phyloP scores from a whole-genome alignment of 1,140 invertebrate genomes.

The Apocrypta bakeri region DNA sequence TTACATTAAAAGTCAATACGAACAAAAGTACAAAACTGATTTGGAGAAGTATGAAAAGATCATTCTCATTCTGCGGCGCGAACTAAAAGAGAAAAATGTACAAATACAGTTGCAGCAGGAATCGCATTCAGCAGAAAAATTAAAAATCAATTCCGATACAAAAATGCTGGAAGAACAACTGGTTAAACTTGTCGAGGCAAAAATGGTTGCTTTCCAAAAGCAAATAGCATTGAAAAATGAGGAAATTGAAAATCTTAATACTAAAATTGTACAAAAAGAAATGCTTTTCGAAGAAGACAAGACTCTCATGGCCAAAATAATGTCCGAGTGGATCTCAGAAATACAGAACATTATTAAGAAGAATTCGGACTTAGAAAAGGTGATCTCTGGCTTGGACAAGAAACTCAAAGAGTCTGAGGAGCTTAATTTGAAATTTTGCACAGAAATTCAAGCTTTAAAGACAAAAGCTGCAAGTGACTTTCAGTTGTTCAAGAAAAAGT shows the following conservation, averaged over 20 bases:
- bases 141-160: not conserved
- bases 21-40: not conserved
- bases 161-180: not conserved
- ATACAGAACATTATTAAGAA: slow-evolving; percentile 12
- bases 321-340: slow-evolving; percentile 28
- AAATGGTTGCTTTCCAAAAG: not conserved
- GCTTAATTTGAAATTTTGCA: not conserved
- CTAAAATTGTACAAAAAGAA: not conserved
- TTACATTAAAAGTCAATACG: slow-evolving; percentile 8
- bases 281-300: not conserved
- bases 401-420: not conserved
- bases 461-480: not conserved
- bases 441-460: not conserved
- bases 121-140: not conserved
- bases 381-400: not conserved
- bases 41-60: not conserved
- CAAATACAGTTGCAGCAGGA: not conserved
- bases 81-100: not conserved
- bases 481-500: not conserved
- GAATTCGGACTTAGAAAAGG: not conserved
- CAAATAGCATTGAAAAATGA: not conserved
- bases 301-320: not conserved
- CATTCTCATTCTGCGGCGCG: not conserved
- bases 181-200: not conserved
- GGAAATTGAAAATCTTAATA: not conserved